Evolutionary conservation across 2,797 vertebrate genomes (phyloP).

Genomic region (Anisognathus igniventris): DNA sequence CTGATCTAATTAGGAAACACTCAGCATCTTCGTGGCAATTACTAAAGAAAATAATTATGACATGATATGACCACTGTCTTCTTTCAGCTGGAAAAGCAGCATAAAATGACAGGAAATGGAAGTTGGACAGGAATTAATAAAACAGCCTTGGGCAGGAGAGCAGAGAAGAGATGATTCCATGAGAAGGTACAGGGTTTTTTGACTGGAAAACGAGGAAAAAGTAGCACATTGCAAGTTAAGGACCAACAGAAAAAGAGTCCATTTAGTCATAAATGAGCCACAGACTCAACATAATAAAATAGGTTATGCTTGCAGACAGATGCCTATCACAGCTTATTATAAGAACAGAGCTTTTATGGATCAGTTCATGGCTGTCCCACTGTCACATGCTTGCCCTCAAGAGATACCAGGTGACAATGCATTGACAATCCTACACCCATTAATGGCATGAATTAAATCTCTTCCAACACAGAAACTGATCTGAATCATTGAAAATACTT

Average conservation of each 20-base stretch:
- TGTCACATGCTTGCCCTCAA: not conserved
- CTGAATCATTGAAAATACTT: not conserved
- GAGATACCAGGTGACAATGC: not conserved
- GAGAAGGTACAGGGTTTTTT: not conserved
- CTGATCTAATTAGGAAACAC: constrained; percentile 55
- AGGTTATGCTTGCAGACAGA: not conserved
- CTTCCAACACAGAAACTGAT: not conserved
- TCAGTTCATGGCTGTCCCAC: not conserved
- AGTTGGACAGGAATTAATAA: not conserved
- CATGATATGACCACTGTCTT: constrained; percentile 26
- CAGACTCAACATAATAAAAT: not conserved
- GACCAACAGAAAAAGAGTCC: not conserved
- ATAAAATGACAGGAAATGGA: constrained; percentile 43
- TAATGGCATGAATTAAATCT: not conserved
- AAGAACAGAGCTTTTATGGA: not conserved
- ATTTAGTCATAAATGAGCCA: not conserved
- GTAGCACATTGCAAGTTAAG: not conserved
- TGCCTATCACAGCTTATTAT: not conserved
- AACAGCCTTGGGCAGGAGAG: not conserved
- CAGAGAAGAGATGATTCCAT: not conserved
- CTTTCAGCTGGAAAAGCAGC: constrained; percentile 36
- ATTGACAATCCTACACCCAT: not conserved
- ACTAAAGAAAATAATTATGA: constrained; percentile 53
- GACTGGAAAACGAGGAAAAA: not conserved
- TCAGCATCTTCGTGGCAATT: constrained; percentile 28